phyloP scores from a whole-genome alignment of 2,888 invertebrate genomes.

The Gnatocerus cornutus region DNA sequence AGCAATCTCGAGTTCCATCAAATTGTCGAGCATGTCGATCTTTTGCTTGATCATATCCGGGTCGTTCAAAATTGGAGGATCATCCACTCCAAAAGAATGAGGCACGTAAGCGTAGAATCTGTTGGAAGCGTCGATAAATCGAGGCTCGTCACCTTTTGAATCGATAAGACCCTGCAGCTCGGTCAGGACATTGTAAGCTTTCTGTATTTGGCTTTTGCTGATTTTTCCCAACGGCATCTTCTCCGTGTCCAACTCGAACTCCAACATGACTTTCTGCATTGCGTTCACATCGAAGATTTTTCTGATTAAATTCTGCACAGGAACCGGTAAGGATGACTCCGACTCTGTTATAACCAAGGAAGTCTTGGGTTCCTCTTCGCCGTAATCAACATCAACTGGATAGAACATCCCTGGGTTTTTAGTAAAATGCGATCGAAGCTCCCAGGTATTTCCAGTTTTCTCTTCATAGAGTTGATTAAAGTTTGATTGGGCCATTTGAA shows the following conservation, averaged over 20 bases:
- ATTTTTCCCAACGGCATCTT: conserved; percentile 99
- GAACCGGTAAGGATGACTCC: conserved; percentile 80
- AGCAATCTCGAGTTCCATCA: conserved; percentile 96
- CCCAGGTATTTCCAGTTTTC: conserved; percentile 90
- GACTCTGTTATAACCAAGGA: conserved; percentile 71
- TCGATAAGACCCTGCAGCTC: conserved; percentile 78
- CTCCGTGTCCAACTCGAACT: conserved; percentile 96
- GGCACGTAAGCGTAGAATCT: conserved; percentile 96
- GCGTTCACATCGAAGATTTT: conserved; percentile 92
- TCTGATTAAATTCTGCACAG: conserved; percentile 88
- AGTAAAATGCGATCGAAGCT: conserved; percentile 76
- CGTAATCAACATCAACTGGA: conserved; percentile 93
- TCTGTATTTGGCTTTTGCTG: conserved; percentile 90
- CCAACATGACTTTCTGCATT: conserved; percentile 94
- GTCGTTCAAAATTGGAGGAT: conserved; percentile 87
- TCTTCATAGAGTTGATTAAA: conserved; percentile 79
- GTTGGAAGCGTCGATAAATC: conserved; percentile 91
- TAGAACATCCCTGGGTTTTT: conserved; percentile 80
- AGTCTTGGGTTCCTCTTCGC: conserved; percentile 68
- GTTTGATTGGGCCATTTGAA: conserved; percentile 75
- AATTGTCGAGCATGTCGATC: conserved; percentile 90
- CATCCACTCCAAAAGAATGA: conserved; percentile 91
- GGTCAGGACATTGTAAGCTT: conserved; percentile 87
- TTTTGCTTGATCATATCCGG: conserved; percentile 83
- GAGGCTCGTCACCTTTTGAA: conserved; percentile 68